Evolutionary conservation across 2,113 vertebrate species (phyloP), one percentile per base, ranked within the genome.

Genomic region (Catharus minimus): DNA sequence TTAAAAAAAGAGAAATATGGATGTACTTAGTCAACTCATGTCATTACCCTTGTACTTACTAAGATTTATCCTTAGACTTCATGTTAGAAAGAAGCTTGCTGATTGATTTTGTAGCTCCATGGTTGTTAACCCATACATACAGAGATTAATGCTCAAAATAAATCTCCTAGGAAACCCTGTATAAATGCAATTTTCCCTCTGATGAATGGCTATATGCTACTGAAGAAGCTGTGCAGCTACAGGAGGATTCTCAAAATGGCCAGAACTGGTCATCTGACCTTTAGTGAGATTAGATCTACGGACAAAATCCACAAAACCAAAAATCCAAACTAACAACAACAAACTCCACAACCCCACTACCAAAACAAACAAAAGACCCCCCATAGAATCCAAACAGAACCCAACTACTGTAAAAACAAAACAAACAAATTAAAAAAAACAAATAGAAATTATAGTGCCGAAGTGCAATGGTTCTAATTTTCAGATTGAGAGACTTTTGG

Each of bases 281-380:
- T 74, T 33, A 46, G 12, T 65, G 57, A 75, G 65, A 49, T 75
- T 88, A 81, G 64, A 60, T 1, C 36, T 68, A 17, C 5, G 77
- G 78, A 52, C 32, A 27, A 69, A 77, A 66, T 10, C 5, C 8
- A 53, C 41, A 46, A 61, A 30, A 36, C 17, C 0, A 2, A 20
- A 68, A 69, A 23, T 7, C 2, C 16, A 47, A 46, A 19, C 15
- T 13, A 64, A 23, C 27, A 49, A 13, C 33, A 30, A 17, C 26
- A 44, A 28, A 36, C 8, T 5, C 9, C 24, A 65, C 15, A 57
- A 57, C 13, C 5, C 43, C 1, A 0, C 4, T 19, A 17, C 13
- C 21, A 22, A 36, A 52, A 32, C 11, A 43, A 66, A 49, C 33
- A 52, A 36, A 60, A 58, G n/a, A 23, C 3, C 6, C 8, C 20